Percentiles rank a stretch among this genome's conserved stretches.
Evolutionary conservation across 2,113 vertebrate genomes (phyloP).

Genomic region (Gymnorhina tibicen): DNA sequence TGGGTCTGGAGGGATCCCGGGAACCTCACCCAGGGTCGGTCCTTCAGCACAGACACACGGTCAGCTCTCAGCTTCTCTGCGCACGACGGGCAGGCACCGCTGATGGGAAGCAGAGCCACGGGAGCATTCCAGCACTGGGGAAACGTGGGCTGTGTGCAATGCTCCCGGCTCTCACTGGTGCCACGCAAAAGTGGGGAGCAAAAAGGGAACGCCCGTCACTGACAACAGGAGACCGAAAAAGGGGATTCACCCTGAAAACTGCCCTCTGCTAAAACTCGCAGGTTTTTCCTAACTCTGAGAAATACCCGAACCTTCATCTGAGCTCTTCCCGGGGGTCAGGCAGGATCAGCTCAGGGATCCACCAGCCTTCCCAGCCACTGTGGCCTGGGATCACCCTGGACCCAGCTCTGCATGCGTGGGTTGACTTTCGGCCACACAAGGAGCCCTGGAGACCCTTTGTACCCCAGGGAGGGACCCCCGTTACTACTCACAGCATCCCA

Average conservation of each 20-base stretch:
- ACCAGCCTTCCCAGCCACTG: accelerated
- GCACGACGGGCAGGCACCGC: accelerated
- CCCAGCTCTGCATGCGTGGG: accelerated
- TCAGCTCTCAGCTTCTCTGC: background rate
- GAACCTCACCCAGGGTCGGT: background rate
- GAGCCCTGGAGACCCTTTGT: background rate
- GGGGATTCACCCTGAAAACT: background rate
- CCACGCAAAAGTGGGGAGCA: background rate
- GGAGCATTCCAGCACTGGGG: background rate
- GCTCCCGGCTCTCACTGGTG: background rate
- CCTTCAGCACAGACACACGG: background rate
- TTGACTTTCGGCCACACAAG: accelerated
- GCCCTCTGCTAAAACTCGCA: background rate
- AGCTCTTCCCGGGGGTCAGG: background rate
- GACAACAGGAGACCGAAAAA: background rate
- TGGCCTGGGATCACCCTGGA: background rate
- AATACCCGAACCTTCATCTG: background rate
- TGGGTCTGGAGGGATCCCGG: background rate
- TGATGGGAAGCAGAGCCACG: accelerated
- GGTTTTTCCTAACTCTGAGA: background rate
- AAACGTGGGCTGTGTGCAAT: background rate
- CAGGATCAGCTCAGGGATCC: background rate
- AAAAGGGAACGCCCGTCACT: background rate
- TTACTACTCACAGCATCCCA: background rate
- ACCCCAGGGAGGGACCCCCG: accelerated